Evolutionary conservation across 2,113 vertebrate genomes (phyloP).

Genomic region (Tetrax tetrax): DNA sequence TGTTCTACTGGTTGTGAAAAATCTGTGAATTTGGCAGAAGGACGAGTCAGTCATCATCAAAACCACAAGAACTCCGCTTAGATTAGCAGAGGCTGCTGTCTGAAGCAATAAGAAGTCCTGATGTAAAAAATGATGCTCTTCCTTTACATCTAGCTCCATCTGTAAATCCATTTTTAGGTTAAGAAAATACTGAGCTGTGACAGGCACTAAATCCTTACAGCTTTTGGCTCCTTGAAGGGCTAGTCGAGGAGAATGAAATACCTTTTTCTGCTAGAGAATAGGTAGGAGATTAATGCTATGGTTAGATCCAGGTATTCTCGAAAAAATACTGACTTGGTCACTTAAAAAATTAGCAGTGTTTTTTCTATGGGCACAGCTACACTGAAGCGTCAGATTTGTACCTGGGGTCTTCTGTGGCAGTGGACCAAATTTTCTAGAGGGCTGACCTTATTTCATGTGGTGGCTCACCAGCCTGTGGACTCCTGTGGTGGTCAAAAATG

Average conservation of each 20-base stretch:
- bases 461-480: not conserved
- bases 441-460: not conserved
- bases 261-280: not conserved
- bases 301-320: not conserved
- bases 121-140: not conserved
- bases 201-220: not conserved
- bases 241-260: not conserved
- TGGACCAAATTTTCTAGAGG: not conserved
- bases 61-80: not conserved
- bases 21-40: not conserved
- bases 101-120: not conserved
- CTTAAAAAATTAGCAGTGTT: not conserved
- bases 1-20: not conserved
- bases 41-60: not conserved
- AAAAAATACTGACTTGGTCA: not conserved
- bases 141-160: not conserved
- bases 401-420: not conserved
- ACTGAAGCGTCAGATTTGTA: not conserved
- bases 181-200: not conserved
- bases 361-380: not conserved
- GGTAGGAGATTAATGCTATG: not conserved
- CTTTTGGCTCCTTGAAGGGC: not conserved
- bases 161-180: slow-evolving; percentile 7
- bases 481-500: not conserved
- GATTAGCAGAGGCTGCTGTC: not conserved